Base-by-base conservation (phyloP, 2,888 invertebrate species). In the Osmoderma eremita region DNA sequence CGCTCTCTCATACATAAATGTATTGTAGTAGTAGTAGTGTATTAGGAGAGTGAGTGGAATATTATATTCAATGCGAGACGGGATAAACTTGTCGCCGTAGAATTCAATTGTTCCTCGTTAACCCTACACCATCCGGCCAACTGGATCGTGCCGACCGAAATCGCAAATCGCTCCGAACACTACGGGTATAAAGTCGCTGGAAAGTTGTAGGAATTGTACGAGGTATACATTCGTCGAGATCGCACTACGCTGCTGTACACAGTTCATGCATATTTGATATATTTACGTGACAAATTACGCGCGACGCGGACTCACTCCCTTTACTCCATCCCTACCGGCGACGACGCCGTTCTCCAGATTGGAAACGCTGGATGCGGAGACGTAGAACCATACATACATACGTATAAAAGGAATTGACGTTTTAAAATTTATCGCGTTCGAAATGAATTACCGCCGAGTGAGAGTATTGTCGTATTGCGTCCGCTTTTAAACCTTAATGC, bases 71-170 rank as follows among this genome's bases (percentile, higher is more conserved):
- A 36, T 36, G 10, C 6, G 10, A 36, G 13, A n/a, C 4, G 42
- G 42, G 17, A 70, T 73, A 70, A 72, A 73, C 72, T 74, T 72
- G 69, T 69, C 70, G 78, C 75, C 70, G 76, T 78, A 78, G 79
- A 78, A 81, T 82, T 81, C 78, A 80, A 82, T 81, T 81, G 81
- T 81, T 81, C 80, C 80, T 82, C 78, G 81, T 82, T 82, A 82
- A 81, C 82, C 82, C 81, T 80, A 80, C 79, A 78, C 79, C 77
- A 76, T 62, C 67, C 67, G 74, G 63, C 76, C 80, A 75, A 68
- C 63, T 49, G 58, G n/a, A 36, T 30, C 30, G 5, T 30, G 30
- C 10, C 48, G 41, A 45, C 22, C n/a, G 54, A 41, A 24, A 13
- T 45, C 18, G 45, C 42, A 17, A 13, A 18, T 24, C 3, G 24